phyloP scores from a whole-genome alignment of 2,888 invertebrate species.

The Thereva nobilitata region DNA sequence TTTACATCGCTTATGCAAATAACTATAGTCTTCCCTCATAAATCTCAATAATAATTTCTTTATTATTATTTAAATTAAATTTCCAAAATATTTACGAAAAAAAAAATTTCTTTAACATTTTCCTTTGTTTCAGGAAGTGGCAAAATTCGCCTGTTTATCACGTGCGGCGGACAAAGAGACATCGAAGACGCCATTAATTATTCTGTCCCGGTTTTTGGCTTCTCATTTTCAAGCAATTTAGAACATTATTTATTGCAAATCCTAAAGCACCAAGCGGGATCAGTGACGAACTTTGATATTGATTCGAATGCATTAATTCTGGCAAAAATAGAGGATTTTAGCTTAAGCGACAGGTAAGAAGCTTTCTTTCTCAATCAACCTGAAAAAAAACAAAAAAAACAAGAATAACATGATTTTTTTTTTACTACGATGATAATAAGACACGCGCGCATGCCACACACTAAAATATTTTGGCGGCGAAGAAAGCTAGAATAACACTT shows the following conservation, averaged over 20 bases:
- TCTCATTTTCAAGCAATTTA: constrained; percentile 45
- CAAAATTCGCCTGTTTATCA: constrained; percentile 45
- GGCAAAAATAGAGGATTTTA: constrained; percentile 44
- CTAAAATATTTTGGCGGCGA: too few relatives aligned
- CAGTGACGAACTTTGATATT: constrained; percentile 45
- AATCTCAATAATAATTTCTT: too few relatives aligned
- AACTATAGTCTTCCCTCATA: too few relatives aligned
- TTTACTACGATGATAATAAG: too few relatives aligned
- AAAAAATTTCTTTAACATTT: neutral
- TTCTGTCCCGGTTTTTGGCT: constrained; percentile 46
- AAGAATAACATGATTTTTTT: too few relatives aligned
- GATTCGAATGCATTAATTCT: constrained; percentile 43
- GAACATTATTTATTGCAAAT: constrained; percentile 48
- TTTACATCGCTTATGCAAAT: too few relatives aligned
- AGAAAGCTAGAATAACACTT: too few relatives aligned
- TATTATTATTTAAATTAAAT: too few relatives aligned
- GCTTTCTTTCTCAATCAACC: too few relatives aligned
- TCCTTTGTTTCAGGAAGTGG: constrained; percentile 41
- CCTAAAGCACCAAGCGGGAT: constrained; percentile 44
- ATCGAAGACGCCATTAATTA: constrained; percentile 48
- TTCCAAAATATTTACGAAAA: too few relatives aligned
- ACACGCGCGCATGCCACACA: too few relatives aligned
- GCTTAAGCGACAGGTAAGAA: constrained; percentile 44
- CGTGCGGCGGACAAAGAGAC: constrained; percentile 46
- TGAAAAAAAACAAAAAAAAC: too few relatives aligned